Conservation (phyloP, 1,140 invertebrate genomes). For the Bombus difficillimus region DNA sequence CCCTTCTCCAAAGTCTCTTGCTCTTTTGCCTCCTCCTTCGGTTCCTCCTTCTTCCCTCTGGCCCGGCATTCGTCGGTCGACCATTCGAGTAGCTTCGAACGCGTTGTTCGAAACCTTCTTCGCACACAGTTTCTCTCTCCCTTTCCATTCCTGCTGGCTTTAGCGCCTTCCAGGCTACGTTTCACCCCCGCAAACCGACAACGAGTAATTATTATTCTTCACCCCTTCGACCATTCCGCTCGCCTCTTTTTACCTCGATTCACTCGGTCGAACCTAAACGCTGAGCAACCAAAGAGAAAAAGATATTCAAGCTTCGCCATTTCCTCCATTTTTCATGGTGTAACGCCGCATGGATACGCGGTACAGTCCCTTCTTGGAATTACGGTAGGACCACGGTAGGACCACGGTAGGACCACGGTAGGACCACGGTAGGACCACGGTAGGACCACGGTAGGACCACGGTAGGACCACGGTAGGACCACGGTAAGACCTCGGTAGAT, state of each 20-base stretch:
- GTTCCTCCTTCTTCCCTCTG: conserved; percentile 43
- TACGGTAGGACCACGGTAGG: not conserved
- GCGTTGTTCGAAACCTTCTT: not conserved
- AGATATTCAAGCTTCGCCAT: not conserved
- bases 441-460: not conserved
- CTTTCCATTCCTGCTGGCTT: conserved; percentile 8
- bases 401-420: not conserved
- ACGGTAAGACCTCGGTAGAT: not conserved
- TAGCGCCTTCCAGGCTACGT: not conserved
- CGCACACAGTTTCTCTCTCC: conserved; percentile 5
- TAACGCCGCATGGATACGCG: not conserved
- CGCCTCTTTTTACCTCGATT: conserved; percentile 29
- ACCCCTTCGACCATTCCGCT: conserved; percentile 25
- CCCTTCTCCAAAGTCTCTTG: conserved; percentile 9
- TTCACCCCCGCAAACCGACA: conserved; percentile 29
- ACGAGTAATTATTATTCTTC: conserved; percentile 63
- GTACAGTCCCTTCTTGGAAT: not conserved
- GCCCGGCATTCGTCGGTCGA: conserved; percentile 46
- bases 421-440: not conserved
- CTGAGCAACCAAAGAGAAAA: not conserved
- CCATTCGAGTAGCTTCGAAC: conserved; percentile 45
- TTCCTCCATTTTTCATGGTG: conserved; percentile 19
- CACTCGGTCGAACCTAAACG: not conserved
- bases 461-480: too few relatives aligned
- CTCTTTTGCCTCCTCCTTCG: conserved; percentile 46